Conservation (phyloP, 2,797 vertebrate species). For the Anguilla obscura region DNA sequence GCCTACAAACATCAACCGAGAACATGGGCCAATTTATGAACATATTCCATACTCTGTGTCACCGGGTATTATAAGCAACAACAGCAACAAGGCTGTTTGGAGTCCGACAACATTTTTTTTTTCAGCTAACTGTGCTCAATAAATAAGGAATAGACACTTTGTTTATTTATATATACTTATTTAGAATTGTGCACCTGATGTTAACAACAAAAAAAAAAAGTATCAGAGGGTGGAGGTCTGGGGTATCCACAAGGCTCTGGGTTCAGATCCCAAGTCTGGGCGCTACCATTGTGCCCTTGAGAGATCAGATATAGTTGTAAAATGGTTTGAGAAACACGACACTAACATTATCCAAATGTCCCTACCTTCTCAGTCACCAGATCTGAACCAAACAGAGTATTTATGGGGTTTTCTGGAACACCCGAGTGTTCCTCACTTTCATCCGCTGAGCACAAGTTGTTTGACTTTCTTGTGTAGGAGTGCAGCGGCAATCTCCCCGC, state of each 20-base stretch:
- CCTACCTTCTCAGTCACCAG: neutral
- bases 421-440: no score
- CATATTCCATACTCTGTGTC: neutral
- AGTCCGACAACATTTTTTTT: neutral
- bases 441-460: neutral
- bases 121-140: slow-evolving; percentile 17
- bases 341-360: neutral
- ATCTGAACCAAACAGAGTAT: neutral
- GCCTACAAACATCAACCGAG: slow-evolving; percentile 53
- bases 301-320: neutral
- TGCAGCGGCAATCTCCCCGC: neutral
- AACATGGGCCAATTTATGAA: slow-evolving; percentile 57
- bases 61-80: slow-evolving; percentile 2
- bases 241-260: neutral
- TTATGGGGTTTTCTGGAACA: neutral
- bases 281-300: neutral
- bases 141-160: slow-evolving; percentile 20
- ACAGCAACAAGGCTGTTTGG: slow-evolving; percentile 3
- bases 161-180: slow-evolving; percentile 6
- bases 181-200: neutral
- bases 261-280: neutral
- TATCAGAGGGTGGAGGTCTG: neutral
- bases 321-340: neutral
- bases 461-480: neutral
- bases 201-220: no score